Base-by-base conservation (phyloP, 2,113 vertebrate genomes). In the Megaceryle torquata region DNA sequence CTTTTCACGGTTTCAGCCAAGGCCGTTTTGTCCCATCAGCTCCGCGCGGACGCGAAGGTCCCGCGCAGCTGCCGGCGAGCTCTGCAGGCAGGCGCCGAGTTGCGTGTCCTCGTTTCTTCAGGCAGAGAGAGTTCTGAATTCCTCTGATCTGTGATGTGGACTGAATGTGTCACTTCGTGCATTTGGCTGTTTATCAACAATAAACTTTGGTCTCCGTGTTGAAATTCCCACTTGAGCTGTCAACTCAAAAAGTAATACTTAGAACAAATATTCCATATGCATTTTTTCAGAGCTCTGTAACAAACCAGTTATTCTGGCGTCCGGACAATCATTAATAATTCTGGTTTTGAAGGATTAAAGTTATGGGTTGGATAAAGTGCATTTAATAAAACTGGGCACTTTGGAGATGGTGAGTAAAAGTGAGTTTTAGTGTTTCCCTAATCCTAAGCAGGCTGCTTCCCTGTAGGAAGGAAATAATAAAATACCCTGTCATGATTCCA, bases 131-230 rank as follows among this genome's bases (percentile, higher is more conserved):
- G 67, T 57, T 93, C n/a, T 76, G 65, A 41, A 72, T 91, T 92
- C 86, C 91, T 96, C 74, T 84, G 88, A 88, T 94, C 84, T 95
- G 69, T 92, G 93, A 93, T 93, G 90, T 93, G 95, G 95, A 95
- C 93, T 95, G 88, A 95, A 96, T 94, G 85, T 97, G 96, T 97
- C 96, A 93, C 86, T 92, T 72, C 3, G 2, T 86, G 44, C 21
- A 13, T 82, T 64, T 91, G 70, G 88, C 77, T 95, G 86, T 95
- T 96, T 72, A 72, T 92, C 83, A 93, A 37, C 89, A 70, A 10
- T 79, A 82, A 95, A 87, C 78, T 84, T 88, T 2, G 20, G 51
- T 90, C 76, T 90, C 3, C 0, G 57, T 76, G 72, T 88, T 91
- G 46, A 70, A 91, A 94, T 90, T 93, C 77, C 70, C 77, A 41